phyloP scores from a whole-genome alignment of 1,140 invertebrate species.

The Charaxes varanes region DNA sequence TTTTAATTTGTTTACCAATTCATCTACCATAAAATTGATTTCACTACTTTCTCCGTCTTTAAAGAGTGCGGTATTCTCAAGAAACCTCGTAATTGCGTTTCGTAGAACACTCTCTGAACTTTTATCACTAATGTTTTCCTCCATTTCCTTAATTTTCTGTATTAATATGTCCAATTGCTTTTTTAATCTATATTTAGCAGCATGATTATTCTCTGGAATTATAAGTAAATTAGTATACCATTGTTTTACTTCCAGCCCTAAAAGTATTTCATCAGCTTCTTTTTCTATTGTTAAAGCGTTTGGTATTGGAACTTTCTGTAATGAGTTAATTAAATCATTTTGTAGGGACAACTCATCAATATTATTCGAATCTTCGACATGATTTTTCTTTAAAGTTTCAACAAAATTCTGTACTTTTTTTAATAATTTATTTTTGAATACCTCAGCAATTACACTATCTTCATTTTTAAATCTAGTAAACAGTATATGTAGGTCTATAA shows the following conservation, averaged over 20 bases:
- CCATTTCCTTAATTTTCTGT: conserved; percentile 35
- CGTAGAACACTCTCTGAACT: conserved; percentile 21
- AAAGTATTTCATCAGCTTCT: conserved; percentile 41
- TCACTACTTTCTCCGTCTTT: conserved; percentile 23
- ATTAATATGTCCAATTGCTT: conserved; percentile 30
- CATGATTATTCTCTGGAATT: conserved; percentile 15
- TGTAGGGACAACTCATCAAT: conserved; percentile 26
- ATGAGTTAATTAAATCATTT: conserved; percentile 34
- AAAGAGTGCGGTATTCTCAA: conserved; percentile 32
- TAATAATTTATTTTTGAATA: conserved; percentile 38
- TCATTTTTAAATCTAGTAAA: conserved; percentile 30
- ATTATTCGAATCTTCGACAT: conserved; percentile 22
- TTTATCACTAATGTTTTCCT: conserved; percentile 18
- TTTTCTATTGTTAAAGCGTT: conserved; percentile 28
- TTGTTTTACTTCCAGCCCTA: conserved; percentile 41
- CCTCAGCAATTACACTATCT: conserved; percentile 27
- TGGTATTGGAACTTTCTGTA: conserved; percentile 39
- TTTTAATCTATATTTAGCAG: conserved; percentile 26
- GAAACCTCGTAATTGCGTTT: conserved; percentile 27
- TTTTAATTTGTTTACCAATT: conserved; percentile 37
- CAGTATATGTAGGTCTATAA: too few species aligned
- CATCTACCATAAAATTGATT: conserved; percentile 33
- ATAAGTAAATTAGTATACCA: conserved; percentile 44
- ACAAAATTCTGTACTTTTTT: conserved; percentile 28
- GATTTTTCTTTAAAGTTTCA: conserved; percentile 31